A percentile compares a stretch with the other conserved stretches of the same genome.
These are phyloP conservation scores for Carcharodon carcharias DNA, from an alignment of 2,797 vertebrate genomes.

Conservation along the genomic window DNA sequence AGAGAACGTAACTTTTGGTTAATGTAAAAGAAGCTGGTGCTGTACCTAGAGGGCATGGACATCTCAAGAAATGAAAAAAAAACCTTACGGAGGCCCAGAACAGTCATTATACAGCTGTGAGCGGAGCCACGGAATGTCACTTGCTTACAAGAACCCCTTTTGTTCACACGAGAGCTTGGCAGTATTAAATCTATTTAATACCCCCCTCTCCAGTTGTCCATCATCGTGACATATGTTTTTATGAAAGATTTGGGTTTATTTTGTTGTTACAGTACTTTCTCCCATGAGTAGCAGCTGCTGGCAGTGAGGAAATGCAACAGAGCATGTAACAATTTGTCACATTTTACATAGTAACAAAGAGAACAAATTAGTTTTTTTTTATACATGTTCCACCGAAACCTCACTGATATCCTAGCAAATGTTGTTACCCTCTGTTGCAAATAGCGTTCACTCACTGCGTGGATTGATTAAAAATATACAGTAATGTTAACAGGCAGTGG, in stretches of 20 bases:
- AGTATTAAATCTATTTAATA: slow-evolving; percentile 74
- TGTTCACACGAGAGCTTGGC: slow-evolving; percentile 68
- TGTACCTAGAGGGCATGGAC: neutral
- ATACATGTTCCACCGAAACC: neutral
- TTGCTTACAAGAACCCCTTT: slow-evolving; percentile 64
- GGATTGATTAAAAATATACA: slow-evolving; percentile 19
- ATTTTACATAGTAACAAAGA: slow-evolving; percentile 75
- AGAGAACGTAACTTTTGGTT: neutral
- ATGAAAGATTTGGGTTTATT: slow-evolving; percentile 71
- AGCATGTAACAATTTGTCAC: slow-evolving; percentile 71
- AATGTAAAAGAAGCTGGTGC: neutral
- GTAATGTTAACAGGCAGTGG: neutral
- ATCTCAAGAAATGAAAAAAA: neutral
- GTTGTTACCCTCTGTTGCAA: neutral
- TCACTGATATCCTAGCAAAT: neutral
- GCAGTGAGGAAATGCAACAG: slow-evolving; percentile 68
- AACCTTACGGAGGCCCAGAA: neutral
- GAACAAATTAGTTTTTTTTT: slow-evolving; percentile 71
- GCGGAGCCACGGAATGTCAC: slow-evolving; percentile 42
- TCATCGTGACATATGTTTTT: slow-evolving; percentile 75
- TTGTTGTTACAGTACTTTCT: slow-evolving; percentile 64
- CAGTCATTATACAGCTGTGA: slow-evolving; percentile 13
- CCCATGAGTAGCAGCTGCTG: slow-evolving; percentile 64
- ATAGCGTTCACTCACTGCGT: neutral
- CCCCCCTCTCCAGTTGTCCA: slow-evolving; percentile 67